A percentile compares a stretch with the other conserved stretches of the same genome.
Evolutionary conservation across 2,113 vertebrate genomes (phyloP).

Genomic region (Deroptyus accipitrinus): DNA sequence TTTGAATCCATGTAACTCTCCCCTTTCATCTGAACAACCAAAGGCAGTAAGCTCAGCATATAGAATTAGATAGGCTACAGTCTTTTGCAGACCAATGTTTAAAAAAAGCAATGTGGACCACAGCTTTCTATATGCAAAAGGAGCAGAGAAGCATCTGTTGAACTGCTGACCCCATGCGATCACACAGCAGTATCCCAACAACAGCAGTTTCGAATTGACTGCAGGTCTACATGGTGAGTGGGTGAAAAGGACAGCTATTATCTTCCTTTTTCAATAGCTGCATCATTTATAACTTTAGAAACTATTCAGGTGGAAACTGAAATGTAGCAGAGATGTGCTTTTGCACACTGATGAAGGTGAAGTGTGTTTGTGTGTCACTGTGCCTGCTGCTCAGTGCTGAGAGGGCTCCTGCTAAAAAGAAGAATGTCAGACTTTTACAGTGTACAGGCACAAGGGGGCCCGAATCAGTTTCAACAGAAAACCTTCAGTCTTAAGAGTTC

Average conservation of each 20-base stretch:
- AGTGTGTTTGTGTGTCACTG: rapidly evolving
- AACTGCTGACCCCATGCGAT: not conserved
- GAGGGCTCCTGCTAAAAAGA: not conserved
- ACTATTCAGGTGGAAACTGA: not conserved
- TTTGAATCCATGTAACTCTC: not conserved
- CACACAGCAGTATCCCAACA: not conserved
- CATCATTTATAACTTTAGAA: not conserved
- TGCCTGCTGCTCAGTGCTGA: not conserved
- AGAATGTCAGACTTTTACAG: not conserved
- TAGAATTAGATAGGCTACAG: not conserved
- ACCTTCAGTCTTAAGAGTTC: not conserved
- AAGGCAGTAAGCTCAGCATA: not conserved
- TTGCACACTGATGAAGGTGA: not conserved
- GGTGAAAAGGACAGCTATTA: not conserved
- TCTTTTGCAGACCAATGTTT: not conserved
- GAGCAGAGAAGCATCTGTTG: not conserved
- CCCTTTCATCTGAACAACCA: not conserved
- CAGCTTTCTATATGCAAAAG: not conserved
- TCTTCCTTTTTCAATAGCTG: not conserved
- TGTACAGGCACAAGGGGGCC: not conserved
- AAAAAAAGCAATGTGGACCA: not conserved
- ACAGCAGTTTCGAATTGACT: not conserved
- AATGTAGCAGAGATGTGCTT: not conserved
- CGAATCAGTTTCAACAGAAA: not conserved
- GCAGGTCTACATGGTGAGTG: not conserved